Evolutionary conservation across 2,888 invertebrate genomes (phyloP), one percentile per base, ranked within the genome.

Genomic region (Pristionchus maxplancki): DNA sequence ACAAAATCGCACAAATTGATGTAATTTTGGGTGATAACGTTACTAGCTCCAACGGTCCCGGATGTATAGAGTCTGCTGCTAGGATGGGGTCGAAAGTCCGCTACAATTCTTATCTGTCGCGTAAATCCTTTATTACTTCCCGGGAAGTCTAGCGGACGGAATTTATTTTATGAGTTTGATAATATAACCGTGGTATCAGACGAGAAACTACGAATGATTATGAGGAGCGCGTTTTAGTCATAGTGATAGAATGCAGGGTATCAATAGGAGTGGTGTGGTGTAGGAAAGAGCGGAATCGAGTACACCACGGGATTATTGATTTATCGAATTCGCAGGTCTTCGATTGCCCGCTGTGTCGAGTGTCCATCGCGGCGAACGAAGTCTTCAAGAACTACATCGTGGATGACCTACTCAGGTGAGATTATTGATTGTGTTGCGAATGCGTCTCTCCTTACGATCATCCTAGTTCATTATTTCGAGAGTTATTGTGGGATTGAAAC

Each of bases 261-360:
- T 28, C 6, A 24, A 9, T 28, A 6, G 11, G 64, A 28, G 0
- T 1, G 1, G n/a, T 8, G 64, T n/a, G 28, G 6, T 11, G 9
- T 74, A 0, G 44, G 44, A 78, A 78, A 78, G 1, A 15, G 44
- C 40, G n/a, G 50, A 78, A 44, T 28, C 8, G 24, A 9, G 6
- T 20, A 48, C 78, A 78, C 34, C 83, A 83, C 83, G 34, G 6
- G 24, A 3, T 44, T 81, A 44, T 44, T n/a, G 4, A 37, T n/a
- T 81, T 48, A 44, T 40, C 28, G 3, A 13, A 3, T 48, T 50
- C 71, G 20, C 50, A 88, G 88, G 37, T 64, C 4, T 40, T 88
- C 64, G 48, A 82, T 9, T 88, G 88, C n/a, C 88, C 88, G 11
- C 62, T 88, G 40, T 88, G 88, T 34, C 88, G 88, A 3, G 88